Evolutionary conservation across 2,797 vertebrate species (phyloP).

Genomic region (Buceros bicornis): DNA sequence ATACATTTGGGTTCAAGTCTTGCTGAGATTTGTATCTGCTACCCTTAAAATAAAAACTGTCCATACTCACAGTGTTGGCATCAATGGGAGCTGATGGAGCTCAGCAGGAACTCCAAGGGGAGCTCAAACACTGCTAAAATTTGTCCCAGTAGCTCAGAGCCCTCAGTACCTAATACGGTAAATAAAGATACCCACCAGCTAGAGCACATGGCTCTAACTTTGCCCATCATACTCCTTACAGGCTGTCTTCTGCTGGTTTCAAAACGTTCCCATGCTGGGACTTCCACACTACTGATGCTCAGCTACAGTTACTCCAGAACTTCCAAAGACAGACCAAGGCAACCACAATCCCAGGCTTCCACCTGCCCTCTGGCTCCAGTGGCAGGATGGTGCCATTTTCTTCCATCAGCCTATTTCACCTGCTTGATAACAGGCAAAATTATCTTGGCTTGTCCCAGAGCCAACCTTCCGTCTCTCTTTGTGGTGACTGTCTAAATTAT

Average conservation of each 20-base stretch:
- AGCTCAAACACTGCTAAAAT: too few relatives aligned
- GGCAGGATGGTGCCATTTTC: not conserved
- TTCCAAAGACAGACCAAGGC: not conserved
- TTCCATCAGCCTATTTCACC: not conserved
- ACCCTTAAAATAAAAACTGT: too few relatives aligned
- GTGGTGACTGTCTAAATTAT: not conserved
- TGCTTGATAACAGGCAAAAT: not conserved
- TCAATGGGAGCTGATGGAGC: not conserved
- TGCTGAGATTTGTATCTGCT: not conserved
- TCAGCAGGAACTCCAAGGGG: not conserved
- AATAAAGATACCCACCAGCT: not conserved
- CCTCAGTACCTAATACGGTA: too few relatives aligned
- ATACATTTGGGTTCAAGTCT: not conserved
- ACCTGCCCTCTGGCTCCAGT: not conserved
- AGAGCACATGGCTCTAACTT: not conserved
- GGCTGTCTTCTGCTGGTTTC: not conserved
- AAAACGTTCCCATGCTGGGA: accelerated
- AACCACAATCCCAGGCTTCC: not conserved
- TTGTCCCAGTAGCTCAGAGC: too few relatives aligned
- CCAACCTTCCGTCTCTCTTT: not conserved
- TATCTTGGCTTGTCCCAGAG: not conserved
- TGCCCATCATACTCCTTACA: not conserved
- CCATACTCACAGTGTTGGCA: too few relatives aligned
- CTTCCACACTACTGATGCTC: accelerated
- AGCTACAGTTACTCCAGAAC: not conserved